Percentiles rank a stretch among this genome's conserved stretches.
These are phyloP conservation scores for Pogonocherus hispidulus DNA, from an alignment of 2,888 invertebrate species.

Conservation along the genomic window DNA sequence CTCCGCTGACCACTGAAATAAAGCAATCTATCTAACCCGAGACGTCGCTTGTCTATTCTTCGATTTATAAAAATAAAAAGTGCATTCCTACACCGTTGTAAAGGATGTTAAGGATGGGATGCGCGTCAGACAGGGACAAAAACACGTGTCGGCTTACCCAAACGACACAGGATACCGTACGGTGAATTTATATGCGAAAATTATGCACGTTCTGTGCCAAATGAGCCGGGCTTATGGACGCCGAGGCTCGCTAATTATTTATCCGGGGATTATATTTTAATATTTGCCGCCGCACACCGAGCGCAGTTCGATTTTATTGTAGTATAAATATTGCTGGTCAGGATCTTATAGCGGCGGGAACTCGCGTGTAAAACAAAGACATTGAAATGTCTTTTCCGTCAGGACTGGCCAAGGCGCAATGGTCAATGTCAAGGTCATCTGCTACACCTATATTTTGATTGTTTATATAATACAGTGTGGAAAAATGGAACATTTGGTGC, in stretches of 20 bases:
- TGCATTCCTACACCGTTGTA: conserved; percentile 13
- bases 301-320: conserved; percentile 38
- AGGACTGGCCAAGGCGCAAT: too few species aligned
- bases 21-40: conserved; percentile 19
- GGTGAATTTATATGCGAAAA: conserved; percentile 66
- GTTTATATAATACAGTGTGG: too few species aligned
- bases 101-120: conserved; percentile 5
- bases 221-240: conserved; percentile 56
- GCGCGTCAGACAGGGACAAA: conserved; percentile 27
- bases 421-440: too few species aligned
- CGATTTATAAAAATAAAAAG: conserved; percentile 20
- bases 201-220: conserved; percentile 64
- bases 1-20: not conserved
- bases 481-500: too few species aligned
- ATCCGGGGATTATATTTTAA: conserved; percentile 58
- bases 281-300: conserved; percentile 60
- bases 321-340: too few species aligned
- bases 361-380: too few species aligned
- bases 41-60: not conserved
- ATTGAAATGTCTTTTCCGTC: too few species aligned
- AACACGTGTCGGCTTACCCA: conserved; percentile 49
- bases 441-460: too few species aligned
- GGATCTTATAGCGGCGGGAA: too few species aligned
- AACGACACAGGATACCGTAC: conserved; percentile 60
- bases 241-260: conserved; percentile 64